phyloP scores from a whole-genome alignment of 2,888 invertebrate species.

The Antitype chi region DNA sequence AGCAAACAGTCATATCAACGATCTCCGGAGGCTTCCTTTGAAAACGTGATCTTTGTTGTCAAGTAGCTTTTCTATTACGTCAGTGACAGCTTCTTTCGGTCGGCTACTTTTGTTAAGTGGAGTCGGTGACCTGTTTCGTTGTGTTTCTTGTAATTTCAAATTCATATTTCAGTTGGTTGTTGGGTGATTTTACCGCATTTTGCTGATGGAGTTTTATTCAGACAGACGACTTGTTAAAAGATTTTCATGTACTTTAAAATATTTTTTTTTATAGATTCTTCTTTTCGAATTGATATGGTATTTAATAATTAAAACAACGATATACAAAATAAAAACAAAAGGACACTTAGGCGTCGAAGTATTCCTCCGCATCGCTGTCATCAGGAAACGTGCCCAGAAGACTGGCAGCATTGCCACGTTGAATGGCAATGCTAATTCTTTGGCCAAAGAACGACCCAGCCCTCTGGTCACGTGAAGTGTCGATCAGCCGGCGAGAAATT shows the following conservation, averaged over 20 bases:
- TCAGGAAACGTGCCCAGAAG: too few species aligned
- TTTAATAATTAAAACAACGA: too few species aligned
- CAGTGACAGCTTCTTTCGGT: slow-evolving; percentile 14
- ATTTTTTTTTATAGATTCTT: background rate
- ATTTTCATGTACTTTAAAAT: background rate
- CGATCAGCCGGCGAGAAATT: too few species aligned
- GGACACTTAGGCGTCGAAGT: too few species aligned
- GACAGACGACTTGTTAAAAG: background rate
- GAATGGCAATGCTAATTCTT: too few species aligned
- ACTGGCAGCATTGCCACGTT: too few species aligned
- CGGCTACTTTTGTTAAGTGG: slow-evolving; percentile 19
- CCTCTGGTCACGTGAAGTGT: too few species aligned
- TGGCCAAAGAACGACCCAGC: too few species aligned
- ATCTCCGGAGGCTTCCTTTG: slow-evolving; percentile 17
- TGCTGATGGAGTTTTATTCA: background rate
- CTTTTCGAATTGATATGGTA: too few species aligned
- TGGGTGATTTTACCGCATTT: background rate
- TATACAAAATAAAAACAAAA: too few species aligned
- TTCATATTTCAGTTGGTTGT: slow-evolving; percentile 2
- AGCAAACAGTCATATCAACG: slow-evolving; percentile 30
- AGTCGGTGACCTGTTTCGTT: slow-evolving; percentile 9
- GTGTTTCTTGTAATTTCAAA: slow-evolving; percentile 4
- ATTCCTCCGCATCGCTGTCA: too few species aligned
- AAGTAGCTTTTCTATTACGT: slow-evolving; percentile 3
- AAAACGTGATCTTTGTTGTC: slow-evolving; percentile 23